Conservation (phyloP, 2,888 invertebrate species). For the Halocaridina rubra region DNA sequence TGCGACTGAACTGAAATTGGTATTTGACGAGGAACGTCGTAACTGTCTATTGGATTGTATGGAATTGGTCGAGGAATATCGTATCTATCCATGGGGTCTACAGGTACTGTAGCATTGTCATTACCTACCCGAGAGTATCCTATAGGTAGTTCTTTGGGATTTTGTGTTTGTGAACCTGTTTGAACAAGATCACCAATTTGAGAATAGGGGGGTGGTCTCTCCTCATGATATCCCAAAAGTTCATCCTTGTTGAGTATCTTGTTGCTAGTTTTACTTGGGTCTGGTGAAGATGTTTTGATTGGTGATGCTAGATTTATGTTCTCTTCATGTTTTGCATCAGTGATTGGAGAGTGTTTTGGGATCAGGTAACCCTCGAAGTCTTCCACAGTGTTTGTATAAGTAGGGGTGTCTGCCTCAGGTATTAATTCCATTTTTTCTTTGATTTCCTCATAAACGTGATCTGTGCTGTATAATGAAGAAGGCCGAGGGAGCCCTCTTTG, state of each 20-base stretch:
- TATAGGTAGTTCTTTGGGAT: not conserved
- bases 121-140: conserved; percentile 44
- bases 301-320: not conserved
- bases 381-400: conserved; percentile 51
- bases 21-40: not conserved
- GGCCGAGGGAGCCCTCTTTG: not conserved
- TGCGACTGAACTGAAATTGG: not conserved
- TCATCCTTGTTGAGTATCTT: no score
- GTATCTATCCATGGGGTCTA: conserved; percentile 35
- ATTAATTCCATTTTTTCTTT: conserved; percentile 57
- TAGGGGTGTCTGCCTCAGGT: conserved; percentile 28
- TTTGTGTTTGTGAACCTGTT: not conserved
- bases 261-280: no score
- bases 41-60: not conserved
- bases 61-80: conserved; percentile 28
- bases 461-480: conserved; percentile 39
- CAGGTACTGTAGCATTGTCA: not conserved
- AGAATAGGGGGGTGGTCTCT: conserved; percentile 33
- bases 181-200: conserved; percentile 36
- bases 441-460: conserved; percentile 62
- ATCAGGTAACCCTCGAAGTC: conserved; percentile 60
- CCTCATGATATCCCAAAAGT: no score
- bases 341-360: conserved; percentile 35
- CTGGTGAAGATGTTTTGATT: no score
- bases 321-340: not conserved